Evolutionary conservation across 2,797 vertebrate genomes (phyloP).

Genomic region (Acanthornis magna): DNA sequence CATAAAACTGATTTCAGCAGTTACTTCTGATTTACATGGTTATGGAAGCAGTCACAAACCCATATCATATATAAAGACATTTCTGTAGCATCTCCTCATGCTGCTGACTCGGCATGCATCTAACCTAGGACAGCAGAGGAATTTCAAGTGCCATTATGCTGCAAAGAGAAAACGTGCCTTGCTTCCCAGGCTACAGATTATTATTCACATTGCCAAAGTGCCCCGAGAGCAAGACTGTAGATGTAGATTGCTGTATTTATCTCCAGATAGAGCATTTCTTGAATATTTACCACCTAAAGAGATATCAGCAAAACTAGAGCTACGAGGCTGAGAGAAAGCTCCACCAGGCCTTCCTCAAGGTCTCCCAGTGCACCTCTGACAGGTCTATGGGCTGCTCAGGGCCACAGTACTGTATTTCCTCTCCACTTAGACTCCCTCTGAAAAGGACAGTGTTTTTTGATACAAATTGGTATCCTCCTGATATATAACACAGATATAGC

Average conservation of each 20-base stretch:
- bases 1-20: constrained; percentile 21
- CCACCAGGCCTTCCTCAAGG: not conserved
- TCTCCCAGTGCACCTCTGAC: not conserved
- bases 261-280: not conserved
- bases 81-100: not conserved
- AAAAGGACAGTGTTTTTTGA: not conserved
- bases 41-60: not conserved
- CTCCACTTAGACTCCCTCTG: not conserved
- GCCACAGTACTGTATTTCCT: not conserved
- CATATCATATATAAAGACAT: not conserved
- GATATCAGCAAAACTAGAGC: not conserved
- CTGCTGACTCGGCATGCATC: constrained; percentile 10
- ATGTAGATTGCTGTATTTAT: not conserved
- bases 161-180: not conserved
- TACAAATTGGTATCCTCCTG: not conserved
- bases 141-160: constrained; percentile 17
- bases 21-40: constrained; percentile 21
- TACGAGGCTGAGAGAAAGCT: not conserved
- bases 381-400: not conserved
- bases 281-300: not conserved
- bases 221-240: not conserved
- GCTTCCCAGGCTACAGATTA: not conserved
- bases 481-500: not conserved
- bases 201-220: not conserved
- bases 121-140: constrained; percentile 2